These are phyloP conservation scores for Callocephalon fimbriatum DNA, from an alignment of 2,113 vertebrate species.

Conservation along the genomic window DNA sequence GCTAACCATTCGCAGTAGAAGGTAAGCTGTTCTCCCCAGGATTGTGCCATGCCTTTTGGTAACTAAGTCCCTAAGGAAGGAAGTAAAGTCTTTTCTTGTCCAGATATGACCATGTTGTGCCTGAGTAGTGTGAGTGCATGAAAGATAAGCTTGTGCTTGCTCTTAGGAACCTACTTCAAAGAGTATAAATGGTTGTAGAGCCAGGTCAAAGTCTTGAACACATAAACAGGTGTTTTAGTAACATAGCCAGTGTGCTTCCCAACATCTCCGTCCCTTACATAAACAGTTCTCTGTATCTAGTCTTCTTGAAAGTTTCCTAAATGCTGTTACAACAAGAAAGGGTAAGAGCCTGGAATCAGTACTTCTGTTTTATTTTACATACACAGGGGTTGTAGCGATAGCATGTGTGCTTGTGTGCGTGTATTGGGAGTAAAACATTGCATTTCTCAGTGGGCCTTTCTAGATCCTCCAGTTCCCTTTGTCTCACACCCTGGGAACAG, in stretches of 20 bases:
- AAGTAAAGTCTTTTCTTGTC: background rate
- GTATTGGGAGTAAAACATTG: background rate
- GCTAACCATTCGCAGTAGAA: background rate
- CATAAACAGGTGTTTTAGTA: background rate
- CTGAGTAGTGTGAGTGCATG: background rate
- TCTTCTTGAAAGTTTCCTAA: background rate
- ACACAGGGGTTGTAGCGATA: accelerated
- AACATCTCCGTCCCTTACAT: background rate
- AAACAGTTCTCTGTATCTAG: background rate
- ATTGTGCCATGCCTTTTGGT: background rate
- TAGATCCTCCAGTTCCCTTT: background rate
- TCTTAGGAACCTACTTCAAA: background rate
- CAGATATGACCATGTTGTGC: background rate
- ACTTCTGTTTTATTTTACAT: background rate
- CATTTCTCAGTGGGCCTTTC: background rate
- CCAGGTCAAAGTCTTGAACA: background rate
- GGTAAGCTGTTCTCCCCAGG: background rate
- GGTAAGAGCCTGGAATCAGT: background rate
- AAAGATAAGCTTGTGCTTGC: background rate
- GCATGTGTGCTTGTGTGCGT: accelerated
- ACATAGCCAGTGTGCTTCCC: background rate
- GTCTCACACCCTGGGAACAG: background rate
- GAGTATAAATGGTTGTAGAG: background rate
- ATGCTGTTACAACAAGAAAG: background rate
- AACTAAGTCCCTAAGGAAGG: background rate